Evolutionary conservation across 2,888 invertebrate genomes (phyloP).

Genomic region (Thymelicus acteon): DNA sequence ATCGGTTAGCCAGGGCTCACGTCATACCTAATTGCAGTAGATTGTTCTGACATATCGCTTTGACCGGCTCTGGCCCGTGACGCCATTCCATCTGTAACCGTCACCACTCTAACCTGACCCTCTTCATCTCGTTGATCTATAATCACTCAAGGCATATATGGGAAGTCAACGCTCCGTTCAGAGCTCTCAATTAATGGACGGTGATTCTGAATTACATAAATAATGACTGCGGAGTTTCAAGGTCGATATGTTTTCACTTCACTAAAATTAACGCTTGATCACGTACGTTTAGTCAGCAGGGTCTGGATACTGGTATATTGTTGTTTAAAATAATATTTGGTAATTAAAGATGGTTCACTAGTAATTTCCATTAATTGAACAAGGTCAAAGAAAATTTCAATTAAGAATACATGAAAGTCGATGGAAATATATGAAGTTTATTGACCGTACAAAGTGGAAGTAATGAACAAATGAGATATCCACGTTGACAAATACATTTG

Average conservation of each 20-base stretch:
- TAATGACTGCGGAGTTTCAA: slow-evolving; percentile 38
- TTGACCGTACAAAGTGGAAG: not conserved
- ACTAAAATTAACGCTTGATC: slow-evolving; percentile 26
- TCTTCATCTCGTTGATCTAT: slow-evolving; percentile 32
- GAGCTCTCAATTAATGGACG: slow-evolving; percentile 33
- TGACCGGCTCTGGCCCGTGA: slow-evolving; percentile 59
- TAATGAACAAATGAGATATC: slow-evolving; percentile 21
- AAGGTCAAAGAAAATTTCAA: not conserved
- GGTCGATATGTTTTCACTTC: slow-evolving; percentile 30
- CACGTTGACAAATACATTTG: slow-evolving; percentile 29
- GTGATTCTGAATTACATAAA: slow-evolving; percentile 36
- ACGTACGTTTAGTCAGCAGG: slow-evolving; percentile 15
- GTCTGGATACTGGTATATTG: not conserved
- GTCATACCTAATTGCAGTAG: slow-evolving; percentile 71
- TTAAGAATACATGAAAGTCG: not conserved
- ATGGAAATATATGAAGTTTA: not conserved
- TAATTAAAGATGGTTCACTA: not conserved
- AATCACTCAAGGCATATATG: slow-evolving; percentile 29
- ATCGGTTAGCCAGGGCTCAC: slow-evolving; percentile 50
- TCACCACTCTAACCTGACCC: slow-evolving; percentile 52
- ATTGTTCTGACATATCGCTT: slow-evolving; percentile 59
- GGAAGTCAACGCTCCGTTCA: slow-evolving; percentile 28
- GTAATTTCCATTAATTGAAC: not conserved
- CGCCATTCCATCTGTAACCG: slow-evolving; percentile 48
- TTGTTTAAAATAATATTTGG: slow-evolving; percentile 26